Evolutionary conservation across 2,797 vertebrate species (phyloP).

Genomic region (Malurus splendens): DNA sequence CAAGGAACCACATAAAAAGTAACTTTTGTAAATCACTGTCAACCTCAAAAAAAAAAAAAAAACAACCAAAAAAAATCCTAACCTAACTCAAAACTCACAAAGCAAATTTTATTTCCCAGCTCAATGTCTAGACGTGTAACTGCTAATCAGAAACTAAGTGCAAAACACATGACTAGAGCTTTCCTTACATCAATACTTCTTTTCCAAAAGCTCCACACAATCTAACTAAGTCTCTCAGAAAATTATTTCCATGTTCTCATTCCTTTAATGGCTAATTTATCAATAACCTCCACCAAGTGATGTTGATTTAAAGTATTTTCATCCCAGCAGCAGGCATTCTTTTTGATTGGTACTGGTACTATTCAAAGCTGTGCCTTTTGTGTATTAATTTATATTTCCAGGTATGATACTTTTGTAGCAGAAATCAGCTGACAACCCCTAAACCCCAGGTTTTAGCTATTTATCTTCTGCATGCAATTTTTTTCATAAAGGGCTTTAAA

Average conservation of each 20-base stretch:
- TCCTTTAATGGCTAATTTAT: background rate
- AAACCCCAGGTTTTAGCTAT: background rate
- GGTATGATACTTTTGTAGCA: background rate
- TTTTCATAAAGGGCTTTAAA: background rate
- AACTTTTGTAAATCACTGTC: background rate
- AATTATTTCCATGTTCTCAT: background rate
- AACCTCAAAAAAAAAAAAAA: background rate
- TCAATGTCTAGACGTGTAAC: background rate
- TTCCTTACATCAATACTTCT: background rate
- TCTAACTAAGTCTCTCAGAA: background rate
- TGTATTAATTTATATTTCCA: background rate
- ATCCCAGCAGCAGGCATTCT: background rate
- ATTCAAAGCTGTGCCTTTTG: background rate
- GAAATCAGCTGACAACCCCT: background rate
- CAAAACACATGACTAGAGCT: background rate
- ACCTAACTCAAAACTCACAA: background rate
- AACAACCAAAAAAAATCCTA: background rate
- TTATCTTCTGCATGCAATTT: background rate
- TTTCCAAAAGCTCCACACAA: background rate
- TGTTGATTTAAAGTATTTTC: background rate
- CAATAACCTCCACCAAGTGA: background rate
- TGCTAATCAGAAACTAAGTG: background rate
- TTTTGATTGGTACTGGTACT: background rate
- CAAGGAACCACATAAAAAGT: background rate
- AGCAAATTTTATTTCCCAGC: background rate